These are phyloP conservation scores for Mastomys natalensis DNA, from an alignment of 2,113 vertebrate genomes.

Conservation along the genomic window DNA sequence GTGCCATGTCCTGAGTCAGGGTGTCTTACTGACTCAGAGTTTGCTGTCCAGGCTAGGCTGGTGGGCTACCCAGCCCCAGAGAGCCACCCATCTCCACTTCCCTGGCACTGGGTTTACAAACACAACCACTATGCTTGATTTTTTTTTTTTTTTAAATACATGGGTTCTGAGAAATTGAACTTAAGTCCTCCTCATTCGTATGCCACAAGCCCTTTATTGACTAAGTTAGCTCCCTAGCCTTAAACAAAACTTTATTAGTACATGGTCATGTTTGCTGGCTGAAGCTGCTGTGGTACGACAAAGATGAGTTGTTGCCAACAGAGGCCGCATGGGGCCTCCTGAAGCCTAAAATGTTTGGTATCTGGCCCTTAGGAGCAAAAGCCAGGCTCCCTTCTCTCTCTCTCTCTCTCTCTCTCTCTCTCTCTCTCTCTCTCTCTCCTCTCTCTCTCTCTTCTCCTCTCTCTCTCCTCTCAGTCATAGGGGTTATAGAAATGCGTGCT, in stretches of 20 bases:
- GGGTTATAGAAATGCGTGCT: neutral
- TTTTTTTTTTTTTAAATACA: neutral
- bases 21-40: neutral
- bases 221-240: neutral
- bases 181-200: no score
- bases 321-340: neutral
- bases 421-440: no score
- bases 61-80: neutral
- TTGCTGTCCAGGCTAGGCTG: neutral
- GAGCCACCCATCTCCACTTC: neutral
- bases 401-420: neutral
- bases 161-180: neutral
- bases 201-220: neutral
- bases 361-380: slow-evolving; percentile 1
- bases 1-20: neutral
- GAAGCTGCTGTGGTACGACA: neutral
- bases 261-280: neutral
- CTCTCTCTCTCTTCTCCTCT: no score
- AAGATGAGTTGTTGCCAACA: neutral
- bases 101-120: neutral
- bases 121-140: neutral
- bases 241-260: slow-evolving; percentile 70
- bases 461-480: neutral
- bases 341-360: slow-evolving; percentile 42
- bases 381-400: neutral